A percentile compares a stretch with the other conserved stretches of the same genome.
phyloP scores from a whole-genome alignment of 2,113 vertebrate genomes.

The Atractosteus spatula region DNA sequence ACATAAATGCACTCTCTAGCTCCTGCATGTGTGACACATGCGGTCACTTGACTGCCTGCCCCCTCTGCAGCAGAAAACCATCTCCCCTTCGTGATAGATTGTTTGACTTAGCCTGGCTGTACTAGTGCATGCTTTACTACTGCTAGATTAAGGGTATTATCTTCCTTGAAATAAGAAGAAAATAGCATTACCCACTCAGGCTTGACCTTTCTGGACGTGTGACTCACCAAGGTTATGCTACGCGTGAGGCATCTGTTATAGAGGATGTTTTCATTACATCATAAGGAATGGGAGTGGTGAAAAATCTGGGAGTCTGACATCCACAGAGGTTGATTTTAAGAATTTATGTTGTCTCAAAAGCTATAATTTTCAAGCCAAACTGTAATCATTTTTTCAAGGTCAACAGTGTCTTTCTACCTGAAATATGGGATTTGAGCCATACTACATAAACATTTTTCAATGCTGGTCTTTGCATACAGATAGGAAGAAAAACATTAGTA shows the following conservation, averaged over 20 bases:
- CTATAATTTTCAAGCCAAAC: no score
- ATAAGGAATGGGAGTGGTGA: no score
- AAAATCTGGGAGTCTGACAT: no score
- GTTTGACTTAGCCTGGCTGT: neutral
- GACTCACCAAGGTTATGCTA: conserved; percentile 26
- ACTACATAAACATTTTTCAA: no score
- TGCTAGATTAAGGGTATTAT: conserved; percentile 41
- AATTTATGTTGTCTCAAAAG: no score
- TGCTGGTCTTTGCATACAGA: no score
- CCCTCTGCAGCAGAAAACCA: neutral
- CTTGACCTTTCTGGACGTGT: conserved; percentile 30
- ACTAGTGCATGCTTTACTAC: conserved; percentile 2
- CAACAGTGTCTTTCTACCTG: no score
- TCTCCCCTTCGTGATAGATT: neutral
- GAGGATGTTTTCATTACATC: no score
- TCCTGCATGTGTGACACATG: neutral
- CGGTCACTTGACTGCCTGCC: neutral
- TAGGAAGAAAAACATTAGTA: no score
- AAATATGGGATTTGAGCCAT: no score
- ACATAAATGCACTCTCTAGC: neutral
- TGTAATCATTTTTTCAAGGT: no score
- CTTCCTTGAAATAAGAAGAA: conserved; percentile 35
- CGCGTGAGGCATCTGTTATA: neutral
- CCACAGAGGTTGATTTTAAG: no score
- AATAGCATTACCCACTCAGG: conserved; percentile 39